These are phyloP conservation scores for Heliconius charithonia DNA, from an alignment of 2,888 invertebrate genomes.

Conservation along the genomic window DNA sequence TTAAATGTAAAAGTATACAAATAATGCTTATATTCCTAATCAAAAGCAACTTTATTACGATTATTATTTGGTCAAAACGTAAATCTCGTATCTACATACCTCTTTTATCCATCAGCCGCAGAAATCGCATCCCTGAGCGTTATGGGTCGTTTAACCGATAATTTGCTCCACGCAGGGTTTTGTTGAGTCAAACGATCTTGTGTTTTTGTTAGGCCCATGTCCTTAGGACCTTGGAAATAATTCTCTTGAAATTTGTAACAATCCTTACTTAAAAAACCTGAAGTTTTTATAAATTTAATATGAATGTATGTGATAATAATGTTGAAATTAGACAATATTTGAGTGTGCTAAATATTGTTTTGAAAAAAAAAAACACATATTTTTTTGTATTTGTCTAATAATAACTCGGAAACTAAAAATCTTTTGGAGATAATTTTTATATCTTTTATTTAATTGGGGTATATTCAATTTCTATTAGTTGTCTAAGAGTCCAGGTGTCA, in stretches of 20 bases:
- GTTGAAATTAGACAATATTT: too few species aligned
- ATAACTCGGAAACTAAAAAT: background rate
- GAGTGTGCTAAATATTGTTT: too few species aligned
- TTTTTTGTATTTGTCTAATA: too few species aligned
- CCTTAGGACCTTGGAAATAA: background rate
- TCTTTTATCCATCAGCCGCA: background rate
- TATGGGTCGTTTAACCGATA: constrained; percentile 8
- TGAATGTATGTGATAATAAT: too few species aligned
- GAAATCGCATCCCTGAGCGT: background rate
- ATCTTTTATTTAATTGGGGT: too few species aligned
- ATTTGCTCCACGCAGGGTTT: constrained; percentile 4
- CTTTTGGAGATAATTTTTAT: background rate
- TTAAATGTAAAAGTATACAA: background rate
- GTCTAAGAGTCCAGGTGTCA: too few species aligned
- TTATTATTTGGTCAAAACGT: background rate
- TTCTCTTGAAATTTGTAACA: background rate
- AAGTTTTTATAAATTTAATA: background rate
- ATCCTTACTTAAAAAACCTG: background rate
- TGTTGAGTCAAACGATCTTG: constrained; percentile 7
- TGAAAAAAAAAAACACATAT: too few species aligned
- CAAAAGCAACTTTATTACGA: background rate
- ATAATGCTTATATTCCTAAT: background rate
- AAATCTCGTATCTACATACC: background rate
- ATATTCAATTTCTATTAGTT: too few species aligned
- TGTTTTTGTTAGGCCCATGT: background rate